Evolutionary conservation across 2,113 vertebrate species (phyloP).

Genomic region (Hippocampus barbouri): DNA sequence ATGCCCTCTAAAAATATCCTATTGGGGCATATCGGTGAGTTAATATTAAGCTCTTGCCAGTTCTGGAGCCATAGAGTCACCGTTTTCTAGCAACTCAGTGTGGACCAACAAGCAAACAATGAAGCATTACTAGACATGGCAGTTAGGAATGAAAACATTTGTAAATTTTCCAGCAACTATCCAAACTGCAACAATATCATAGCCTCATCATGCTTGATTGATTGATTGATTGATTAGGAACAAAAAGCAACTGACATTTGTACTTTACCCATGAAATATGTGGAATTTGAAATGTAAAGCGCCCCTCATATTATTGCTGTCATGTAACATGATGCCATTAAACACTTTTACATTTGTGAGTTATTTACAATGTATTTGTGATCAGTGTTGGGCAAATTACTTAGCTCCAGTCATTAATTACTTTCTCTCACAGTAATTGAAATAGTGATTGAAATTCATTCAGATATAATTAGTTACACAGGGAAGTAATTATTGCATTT

Average conservation of each 20-base stretch:
- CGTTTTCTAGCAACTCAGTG: neutral
- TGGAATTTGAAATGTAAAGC: neutral
- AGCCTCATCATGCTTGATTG: neutral
- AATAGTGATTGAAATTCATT: no score
- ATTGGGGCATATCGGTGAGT: neutral
- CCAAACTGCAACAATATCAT: neutral
- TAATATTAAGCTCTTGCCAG: conserved; percentile 7
- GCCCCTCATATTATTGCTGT: no score
- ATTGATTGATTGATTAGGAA: neutral
- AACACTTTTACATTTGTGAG: no score
- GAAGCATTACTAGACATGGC: neutral
- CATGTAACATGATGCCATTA: no score
- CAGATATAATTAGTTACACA: no score
- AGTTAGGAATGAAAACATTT: neutral
- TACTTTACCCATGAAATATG: neutral
- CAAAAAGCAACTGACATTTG: neutral
- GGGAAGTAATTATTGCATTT: no score
- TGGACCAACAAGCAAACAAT: conserved; percentile 1
- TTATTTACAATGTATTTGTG: no score
- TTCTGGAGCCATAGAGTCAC: neutral
- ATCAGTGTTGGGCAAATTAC: no score
- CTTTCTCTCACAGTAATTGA: no score
- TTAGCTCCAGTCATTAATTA: no score
- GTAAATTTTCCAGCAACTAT: neutral
- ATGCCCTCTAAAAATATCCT: neutral